Evolutionary conservation across 2,113 vertebrate species (phyloP), one percentile per base, ranked within the genome.

Genomic region (Cygnus buccinator): DNA sequence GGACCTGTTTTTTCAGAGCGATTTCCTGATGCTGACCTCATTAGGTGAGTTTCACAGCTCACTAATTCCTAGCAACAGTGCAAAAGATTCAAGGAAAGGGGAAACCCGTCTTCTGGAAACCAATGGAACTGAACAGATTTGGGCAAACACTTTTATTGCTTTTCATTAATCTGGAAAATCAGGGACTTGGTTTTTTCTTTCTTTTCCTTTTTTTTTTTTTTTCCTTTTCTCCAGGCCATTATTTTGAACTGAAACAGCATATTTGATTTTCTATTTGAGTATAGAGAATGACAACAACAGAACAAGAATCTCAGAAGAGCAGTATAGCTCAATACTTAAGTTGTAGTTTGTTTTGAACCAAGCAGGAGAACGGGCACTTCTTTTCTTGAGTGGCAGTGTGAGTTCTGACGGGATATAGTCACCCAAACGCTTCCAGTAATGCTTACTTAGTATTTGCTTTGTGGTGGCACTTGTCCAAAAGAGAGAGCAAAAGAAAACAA

Each of bases 1-100:
- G 87, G 96, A 93, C 65, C 50, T 70, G 50, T 94, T 96, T 96
- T 87, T 95, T 89, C 25, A 5, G 89, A 93, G 89, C 90, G 93
- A 67, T 97, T 97, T 96, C 95, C 97, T 97, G 94, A 89, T 90
- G 87, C 93, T 97, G 94, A 97, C 95, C 96, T 97, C 96, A 89
- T 96, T 96, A 97, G 94, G 95, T 97, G 93, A 94, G 93, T 97
- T 97, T 97, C 96, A 96, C 96, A 97, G 93, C 93, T 97, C 84
- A 73, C 96, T 96, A 96, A 97, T 96, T 96, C 95, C 89, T 95
- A 94, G 95, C 93, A 95, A 93, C 83, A 95, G 87, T 17, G 8
- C 76, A 85, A 71, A 78, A 89, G 83, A 96, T 73, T 89, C 73
- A 76, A 72, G 58, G 92, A 87, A 89, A 94, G 46, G 84, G 85